phyloP scores from a whole-genome alignment of 2,113 vertebrate genomes.

The Carassius carassius region DNA sequence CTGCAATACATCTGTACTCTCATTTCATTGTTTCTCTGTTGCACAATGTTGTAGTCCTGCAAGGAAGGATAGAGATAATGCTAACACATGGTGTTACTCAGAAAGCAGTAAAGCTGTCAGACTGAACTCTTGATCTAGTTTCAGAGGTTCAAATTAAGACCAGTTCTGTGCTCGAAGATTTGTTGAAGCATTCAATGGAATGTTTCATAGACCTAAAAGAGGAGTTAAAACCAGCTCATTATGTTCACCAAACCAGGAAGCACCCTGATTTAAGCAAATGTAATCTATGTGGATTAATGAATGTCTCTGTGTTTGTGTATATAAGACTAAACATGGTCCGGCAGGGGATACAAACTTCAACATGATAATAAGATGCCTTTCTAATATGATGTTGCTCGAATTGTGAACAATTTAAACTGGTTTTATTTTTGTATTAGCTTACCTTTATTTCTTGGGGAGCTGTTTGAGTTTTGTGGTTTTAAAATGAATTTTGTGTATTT shows the following conservation, averaged over 20 bases:
- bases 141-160: not conserved
- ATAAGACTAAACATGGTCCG: not conserved
- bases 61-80: not conserved
- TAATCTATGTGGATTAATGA: not conserved
- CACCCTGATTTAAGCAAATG: slow-evolving; percentile 8
- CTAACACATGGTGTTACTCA: not conserved
- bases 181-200: not conserved
- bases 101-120: slow-evolving; percentile 17
- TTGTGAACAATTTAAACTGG: not conserved
- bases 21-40: not conserved
- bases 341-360: not conserved
- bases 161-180: not conserved
- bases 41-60: not conserved
- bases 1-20: not conserved
- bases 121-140: not conserved
- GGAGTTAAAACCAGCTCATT: slow-evolving; percentile 1
- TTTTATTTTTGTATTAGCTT: slow-evolving; percentile 30
- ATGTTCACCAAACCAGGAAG: not conserved
- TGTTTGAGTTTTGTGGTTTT: slow-evolving; percentile 29
- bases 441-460: slow-evolving; percentile 21
- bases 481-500: slow-evolving; percentile 38
- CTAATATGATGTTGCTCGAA: slow-evolving; percentile 6
- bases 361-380: slow-evolving; percentile 2
- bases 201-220: not conserved
- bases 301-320: not conserved